A percentile compares a stretch with the other conserved stretches of the same genome.
Conservation (phyloP, 2,888 invertebrate species). For the Papilio protenor region DNA sequence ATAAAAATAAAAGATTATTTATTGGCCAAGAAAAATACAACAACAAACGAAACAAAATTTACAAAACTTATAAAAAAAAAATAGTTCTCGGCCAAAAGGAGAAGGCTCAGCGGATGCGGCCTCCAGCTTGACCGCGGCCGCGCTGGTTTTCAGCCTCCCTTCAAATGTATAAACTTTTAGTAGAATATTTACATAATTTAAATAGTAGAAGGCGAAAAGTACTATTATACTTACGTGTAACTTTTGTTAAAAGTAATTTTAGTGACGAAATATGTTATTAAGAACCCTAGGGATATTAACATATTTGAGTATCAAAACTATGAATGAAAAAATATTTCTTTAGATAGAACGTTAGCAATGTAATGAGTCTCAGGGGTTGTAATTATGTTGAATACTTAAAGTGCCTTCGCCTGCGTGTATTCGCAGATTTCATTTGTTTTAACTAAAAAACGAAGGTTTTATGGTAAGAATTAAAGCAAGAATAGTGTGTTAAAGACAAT, state of each 20-base stretch:
- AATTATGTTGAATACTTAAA: conserved; percentile 4
- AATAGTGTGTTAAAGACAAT: background rate
- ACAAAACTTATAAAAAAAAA: no score
- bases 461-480: background rate
- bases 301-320: background rate
- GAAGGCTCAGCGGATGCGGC: no score
- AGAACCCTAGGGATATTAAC: background rate
- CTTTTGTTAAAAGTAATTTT: background rate
- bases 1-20: no score
- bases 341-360: background rate
- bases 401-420: background rate
- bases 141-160: no score
- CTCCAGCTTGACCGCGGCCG: no score
- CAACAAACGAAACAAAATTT: no score
- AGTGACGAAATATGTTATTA: background rate
- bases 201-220: no score
- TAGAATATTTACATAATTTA: no score
- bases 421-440: conserved; percentile 16
- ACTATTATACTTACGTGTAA: no score
- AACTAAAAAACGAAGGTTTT: background rate
- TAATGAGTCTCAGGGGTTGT: conserved; percentile 2
- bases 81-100: no score
- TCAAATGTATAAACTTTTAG: no score
- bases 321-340: conserved; percentile 10
- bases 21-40: no score